Evolutionary conservation across 2,888 invertebrate genomes (phyloP).

Genomic region (Drosophila mayaguana): DNA sequence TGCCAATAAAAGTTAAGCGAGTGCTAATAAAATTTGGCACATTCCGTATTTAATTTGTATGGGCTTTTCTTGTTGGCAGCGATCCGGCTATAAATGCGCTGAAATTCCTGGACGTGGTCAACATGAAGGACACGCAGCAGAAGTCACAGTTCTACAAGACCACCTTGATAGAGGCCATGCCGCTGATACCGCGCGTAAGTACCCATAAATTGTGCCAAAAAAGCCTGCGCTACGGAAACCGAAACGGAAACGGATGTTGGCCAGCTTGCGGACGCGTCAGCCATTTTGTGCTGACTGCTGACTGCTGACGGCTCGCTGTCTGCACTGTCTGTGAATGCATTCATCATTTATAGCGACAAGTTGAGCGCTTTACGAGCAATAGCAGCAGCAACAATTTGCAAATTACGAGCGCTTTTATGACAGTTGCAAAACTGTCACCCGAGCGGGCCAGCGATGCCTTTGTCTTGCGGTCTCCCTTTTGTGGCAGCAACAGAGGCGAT

Average conservation of each 20-base stretch:
- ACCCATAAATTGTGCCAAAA: slow-evolving; percentile 21
- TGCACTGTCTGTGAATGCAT: slow-evolving; percentile 37
- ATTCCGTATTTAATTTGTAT: slow-evolving; percentile 33
- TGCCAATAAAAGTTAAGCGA: background rate
- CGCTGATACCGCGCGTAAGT: slow-evolving; percentile 94
- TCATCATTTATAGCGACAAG: slow-evolving; percentile 70
- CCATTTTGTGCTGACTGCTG: slow-evolving; percentile 25
- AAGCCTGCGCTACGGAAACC: slow-evolving; percentile 12
- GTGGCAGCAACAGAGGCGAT: slow-evolving; percentile 6
- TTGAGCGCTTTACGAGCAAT: slow-evolving; percentile 60
- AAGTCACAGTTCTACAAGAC: slow-evolving; percentile 95
- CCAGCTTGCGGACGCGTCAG: slow-evolving; percentile 18
- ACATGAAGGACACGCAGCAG: slow-evolving; percentile 95
- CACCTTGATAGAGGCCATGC: slow-evolving; percentile 94
- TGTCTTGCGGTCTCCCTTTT: slow-evolving; percentile 17
- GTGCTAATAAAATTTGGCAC: slow-evolving; percentile 11
- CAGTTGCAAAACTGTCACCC: slow-evolving; percentile 48
- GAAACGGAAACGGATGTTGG: slow-evolving; percentile 58
- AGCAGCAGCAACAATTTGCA: slow-evolving; percentile 62
- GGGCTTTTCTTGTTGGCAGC: slow-evolving; percentile 84
- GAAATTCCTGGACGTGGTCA: slow-evolving; percentile 96
- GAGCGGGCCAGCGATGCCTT: slow-evolving; percentile 24
- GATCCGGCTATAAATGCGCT: slow-evolving; percentile 96
- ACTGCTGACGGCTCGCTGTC: background rate
- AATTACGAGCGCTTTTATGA: slow-evolving; percentile 68